Percentiles rank a stretch among this genome's conserved stretches.
phyloP scores from a whole-genome alignment of 2,888 invertebrate species.

The Melangyna quadrimaculata region DNA sequence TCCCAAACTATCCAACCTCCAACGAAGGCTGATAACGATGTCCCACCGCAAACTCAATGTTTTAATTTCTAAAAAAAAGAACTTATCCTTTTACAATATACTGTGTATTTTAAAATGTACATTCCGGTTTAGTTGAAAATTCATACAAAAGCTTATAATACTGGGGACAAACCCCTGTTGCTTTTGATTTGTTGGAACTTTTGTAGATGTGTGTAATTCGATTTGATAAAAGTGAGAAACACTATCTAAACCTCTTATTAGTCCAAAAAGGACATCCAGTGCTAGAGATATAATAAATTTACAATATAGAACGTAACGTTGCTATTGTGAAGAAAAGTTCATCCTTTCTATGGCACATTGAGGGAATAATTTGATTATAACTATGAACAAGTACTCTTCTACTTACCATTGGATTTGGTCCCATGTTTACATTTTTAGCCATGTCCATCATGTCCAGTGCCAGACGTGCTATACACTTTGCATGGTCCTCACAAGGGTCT shows the following conservation, averaged over 20 bases:
- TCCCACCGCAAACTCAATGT: not conserved
- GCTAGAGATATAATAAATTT: constrained; percentile 3
- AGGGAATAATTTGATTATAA: constrained; percentile 33
- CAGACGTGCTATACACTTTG: constrained; percentile 93
- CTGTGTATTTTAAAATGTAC: constrained; percentile 5
- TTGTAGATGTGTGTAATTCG: not conserved
- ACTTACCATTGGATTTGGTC: constrained; percentile 92
- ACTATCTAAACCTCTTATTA: not conserved
- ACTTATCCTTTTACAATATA: not conserved
- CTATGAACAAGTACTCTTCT: not conserved
- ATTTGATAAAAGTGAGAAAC: not conserved
- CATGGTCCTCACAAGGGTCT: constrained; percentile 94
- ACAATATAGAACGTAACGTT: not conserved
- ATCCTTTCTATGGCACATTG: constrained; percentile 1
- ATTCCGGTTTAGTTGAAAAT: constrained; percentile 10
- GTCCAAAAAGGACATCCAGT: not conserved
- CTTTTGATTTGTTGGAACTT: not conserved
- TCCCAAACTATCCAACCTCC: not conserved
- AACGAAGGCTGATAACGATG: not conserved
- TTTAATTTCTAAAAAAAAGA: not conserved
- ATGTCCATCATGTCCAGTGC: constrained; percentile 98
- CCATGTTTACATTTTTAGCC: constrained; percentile 92
- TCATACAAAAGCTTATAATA: not conserved
- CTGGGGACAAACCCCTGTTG: not conserved
- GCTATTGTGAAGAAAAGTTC: constrained; percentile 5